A percentile compares a stretch with the other conserved stretches of the same genome.
Conservation (phyloP, 2,797 vertebrate genomes). For the Fistularia tabacaria region DNA sequence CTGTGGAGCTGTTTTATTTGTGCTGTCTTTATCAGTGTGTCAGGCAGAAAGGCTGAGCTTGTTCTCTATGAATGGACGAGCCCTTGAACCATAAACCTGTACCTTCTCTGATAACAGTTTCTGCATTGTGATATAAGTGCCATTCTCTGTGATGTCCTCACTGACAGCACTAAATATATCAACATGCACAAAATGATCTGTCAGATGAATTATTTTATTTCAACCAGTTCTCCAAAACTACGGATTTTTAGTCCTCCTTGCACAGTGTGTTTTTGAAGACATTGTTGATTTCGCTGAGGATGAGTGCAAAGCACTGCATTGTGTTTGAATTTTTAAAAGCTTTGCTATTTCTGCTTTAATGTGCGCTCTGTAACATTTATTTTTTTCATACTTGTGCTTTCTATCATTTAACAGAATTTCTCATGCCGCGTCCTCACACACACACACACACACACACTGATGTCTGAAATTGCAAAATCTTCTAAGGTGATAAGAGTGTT, state of each 20-base stretch:
- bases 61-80: slow-evolving; percentile 76
- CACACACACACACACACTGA: too few species aligned
- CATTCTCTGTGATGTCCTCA: slow-evolving; percentile 63
- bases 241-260: slow-evolving; percentile 46
- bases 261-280: slow-evolving; percentile 26
- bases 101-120: slow-evolving; percentile 76
- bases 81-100: slow-evolving; percentile 79
- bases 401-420: slow-evolving; percentile 35
- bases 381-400: slow-evolving; percentile 13
- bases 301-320: slow-evolving; percentile 41
- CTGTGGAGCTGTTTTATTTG: slow-evolving; percentile 73
- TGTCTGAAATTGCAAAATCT: slow-evolving; percentile 64
- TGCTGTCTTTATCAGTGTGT: slow-evolving; percentile 77
- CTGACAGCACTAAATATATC: slow-evolving; percentile 73
- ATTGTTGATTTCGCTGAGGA: slow-evolving; percentile 48
- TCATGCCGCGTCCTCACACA: slow-evolving; percentile 41
- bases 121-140: slow-evolving; percentile 73
- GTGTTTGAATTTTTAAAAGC: slow-evolving; percentile 33
- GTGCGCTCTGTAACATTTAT: slow-evolving; percentile 32
- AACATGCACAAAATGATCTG: slow-evolving; percentile 64
- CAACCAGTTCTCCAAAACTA: slow-evolving; percentile 57
- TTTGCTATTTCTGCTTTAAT: slow-evolving; percentile 34
- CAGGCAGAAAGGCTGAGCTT: slow-evolving; percentile 75
- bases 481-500: slow-evolving; percentile 68
- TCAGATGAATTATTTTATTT: slow-evolving; percentile 65